Base-by-base conservation (phyloP, 2,797 vertebrate species). In the Bovichtus diacanthus region DNA sequence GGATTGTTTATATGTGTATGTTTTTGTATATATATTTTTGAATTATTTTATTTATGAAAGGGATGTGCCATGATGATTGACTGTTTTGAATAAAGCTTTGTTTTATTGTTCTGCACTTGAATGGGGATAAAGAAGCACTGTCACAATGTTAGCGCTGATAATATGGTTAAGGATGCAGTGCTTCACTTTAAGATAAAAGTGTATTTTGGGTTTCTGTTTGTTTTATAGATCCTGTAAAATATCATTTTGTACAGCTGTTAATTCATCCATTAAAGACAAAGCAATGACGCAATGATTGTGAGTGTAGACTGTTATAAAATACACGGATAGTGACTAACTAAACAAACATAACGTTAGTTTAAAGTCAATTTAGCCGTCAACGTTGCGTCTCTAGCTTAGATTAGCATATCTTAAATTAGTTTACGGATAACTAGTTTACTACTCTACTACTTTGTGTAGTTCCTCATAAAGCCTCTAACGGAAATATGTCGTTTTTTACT, bases 241-340 rank as follows among this genome's bases (percentile, higher is more conserved):
- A 87, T 72, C 67, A 91, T 92, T 93, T 94, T 95, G 94, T 96
- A 95, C 92, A 94, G 88, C 31, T 94, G 92, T 94, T 93, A 94
- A 93, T 83, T 83, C 78, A 93, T 88, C 79, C 83, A 93, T 94
- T 94, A 94, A 93, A 90, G 73, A 87, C 34, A 36, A 70, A 12
- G 13, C 53, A 76, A 74, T 61, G 21, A 58, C 11, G 19, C 39
- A 44, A 2, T 21, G 39, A 11, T 9, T 59, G n/a, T 59, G 19
- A 70, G 55, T 86, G 2, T 10, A 2, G 5, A 49, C 16, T 73
- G 36, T n/a, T n/a, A 27, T n/a, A 8, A 19, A 25, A 38, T 64
- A 13, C 23, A 21, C 12, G 6, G 5, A 7, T 12, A 23, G 43
- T 47, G 21, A 41, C 11, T 46, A 12, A 31, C 3, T 34, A 8